Base-by-base conservation (phyloP, 2,888 invertebrate species). In the Brassicogethes aeneus region DNA sequence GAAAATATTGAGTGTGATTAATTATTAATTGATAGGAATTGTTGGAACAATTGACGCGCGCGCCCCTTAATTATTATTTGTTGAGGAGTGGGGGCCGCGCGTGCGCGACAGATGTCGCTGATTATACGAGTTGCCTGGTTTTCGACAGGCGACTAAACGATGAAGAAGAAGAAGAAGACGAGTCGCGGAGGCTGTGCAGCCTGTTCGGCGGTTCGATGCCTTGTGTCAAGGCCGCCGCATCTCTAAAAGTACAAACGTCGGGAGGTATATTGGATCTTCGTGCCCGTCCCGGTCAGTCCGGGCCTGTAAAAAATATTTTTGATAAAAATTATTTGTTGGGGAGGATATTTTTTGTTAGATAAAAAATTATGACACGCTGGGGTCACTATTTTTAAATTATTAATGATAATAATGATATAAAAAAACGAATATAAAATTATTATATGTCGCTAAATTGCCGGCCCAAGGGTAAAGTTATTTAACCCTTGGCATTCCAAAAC, bases 291-390 rank as follows among this genome's bases (percentile, higher is more conserved):
- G 44, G 44, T 42, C 39, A 45, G 46, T 51, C 54, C 56, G 56
- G 55, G 50, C 41, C 51, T 66, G 65, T 66, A 69, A 70, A 71
- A 70, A 74, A 74, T 76, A 77, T 76, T 76, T 76, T 76, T 77
- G 76, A 76, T 76, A 77, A 75, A 62, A 71, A 73, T 75, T 74
- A 66, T 68, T 76, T 75, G 74, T 75, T 69, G 70, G 69, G 69
- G 68, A 69, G 69, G 68, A 69, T 68, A 68, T 70, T 70, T 70
- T 71, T 71, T 71, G 70, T 71, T 71, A 71, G 68, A 70, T 69
- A 59, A 56, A 56, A 53, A 55, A 56, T 52, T 50, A 49, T 45
- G 50, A 59, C 16, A 61, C 66, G 64, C 63, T 64, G 62, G 60
- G 60, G 61, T 61, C 62, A 67, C 65, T 65, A 65, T 67, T 65